phyloP scores from a whole-genome alignment of 2,888 invertebrate species.

The Camponotus fellah region DNA sequence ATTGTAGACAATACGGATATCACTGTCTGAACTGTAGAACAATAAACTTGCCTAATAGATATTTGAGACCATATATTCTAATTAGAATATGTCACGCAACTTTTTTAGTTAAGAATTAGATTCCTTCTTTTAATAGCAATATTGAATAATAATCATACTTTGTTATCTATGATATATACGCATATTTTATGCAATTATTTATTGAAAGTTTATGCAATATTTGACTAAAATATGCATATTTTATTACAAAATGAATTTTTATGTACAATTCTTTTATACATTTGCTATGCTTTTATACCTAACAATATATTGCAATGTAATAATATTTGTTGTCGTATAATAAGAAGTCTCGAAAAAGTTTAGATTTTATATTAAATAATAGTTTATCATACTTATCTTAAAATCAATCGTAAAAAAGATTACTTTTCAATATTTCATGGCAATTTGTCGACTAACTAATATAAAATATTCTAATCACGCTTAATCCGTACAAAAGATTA shows the following conservation, averaged over 20 bases:
- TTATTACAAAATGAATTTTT: constrained; percentile 4
- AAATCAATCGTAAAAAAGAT: background rate
- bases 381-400: background rate
- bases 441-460: background rate
- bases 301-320: background rate
- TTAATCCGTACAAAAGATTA: background rate
- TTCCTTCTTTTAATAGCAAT: background rate
- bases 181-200: background rate
- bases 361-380: background rate
- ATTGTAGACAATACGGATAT: constrained; percentile 72
- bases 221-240: constrained; percentile 28
- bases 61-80: constrained; percentile 59
- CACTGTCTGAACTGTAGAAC: constrained; percentile 77
- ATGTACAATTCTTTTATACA: constrained; percentile 21
- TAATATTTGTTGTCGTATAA: background rate
- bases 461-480: background rate
- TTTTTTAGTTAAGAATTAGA: background rate
- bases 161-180: background rate
- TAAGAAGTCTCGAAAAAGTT: constrained; percentile 2
- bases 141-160: background rate
- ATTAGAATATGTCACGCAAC: background rate
- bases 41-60: constrained; percentile 82
- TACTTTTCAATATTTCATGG: background rate
- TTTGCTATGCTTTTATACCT: background rate
- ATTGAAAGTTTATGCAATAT: background rate